Evolutionary conservation across 2,888 invertebrate genomes (phyloP).

Genomic region (Troglohyphantes excavatus): DNA sequence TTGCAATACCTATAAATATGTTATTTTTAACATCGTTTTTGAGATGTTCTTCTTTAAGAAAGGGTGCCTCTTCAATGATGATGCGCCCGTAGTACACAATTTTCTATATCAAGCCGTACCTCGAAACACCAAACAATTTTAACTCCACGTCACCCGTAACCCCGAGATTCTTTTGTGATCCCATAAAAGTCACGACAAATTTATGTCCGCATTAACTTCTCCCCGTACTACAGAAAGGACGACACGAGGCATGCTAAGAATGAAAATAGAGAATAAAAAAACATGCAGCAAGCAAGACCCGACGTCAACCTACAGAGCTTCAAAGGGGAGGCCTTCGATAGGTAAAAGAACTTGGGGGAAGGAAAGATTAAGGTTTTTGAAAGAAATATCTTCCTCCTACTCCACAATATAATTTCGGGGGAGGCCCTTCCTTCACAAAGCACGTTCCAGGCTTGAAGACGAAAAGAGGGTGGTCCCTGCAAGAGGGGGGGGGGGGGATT

Average conservation of each 20-base stretch:
- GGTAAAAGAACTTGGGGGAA: background rate
- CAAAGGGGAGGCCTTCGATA: background rate
- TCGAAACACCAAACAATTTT: no score
- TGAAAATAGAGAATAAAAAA: background rate
- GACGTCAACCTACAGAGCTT: background rate
- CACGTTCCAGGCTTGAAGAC: background rate
- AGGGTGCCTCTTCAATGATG: no score
- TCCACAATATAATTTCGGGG: slow-evolving; percentile 3
- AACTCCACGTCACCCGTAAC: no score
- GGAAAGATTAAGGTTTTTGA: background rate
- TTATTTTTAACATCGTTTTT: no score
- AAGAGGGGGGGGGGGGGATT: background rate
- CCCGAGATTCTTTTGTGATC: background rate
- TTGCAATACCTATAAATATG: no score
- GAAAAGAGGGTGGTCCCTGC: background rate
- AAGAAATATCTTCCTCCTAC: background rate
- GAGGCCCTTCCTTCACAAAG: background rate
- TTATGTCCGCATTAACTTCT: background rate
- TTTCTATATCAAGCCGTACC: no score
- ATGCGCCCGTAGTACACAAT: no score
- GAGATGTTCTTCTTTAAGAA: no score
- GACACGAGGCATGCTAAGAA: background rate
- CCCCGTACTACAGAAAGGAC: background rate
- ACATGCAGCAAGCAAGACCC: background rate
- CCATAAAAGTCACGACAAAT: background rate